phyloP scores from a whole-genome alignment of 2,113 vertebrate species.

The Pseudolaguvia tuberculata region DNA sequence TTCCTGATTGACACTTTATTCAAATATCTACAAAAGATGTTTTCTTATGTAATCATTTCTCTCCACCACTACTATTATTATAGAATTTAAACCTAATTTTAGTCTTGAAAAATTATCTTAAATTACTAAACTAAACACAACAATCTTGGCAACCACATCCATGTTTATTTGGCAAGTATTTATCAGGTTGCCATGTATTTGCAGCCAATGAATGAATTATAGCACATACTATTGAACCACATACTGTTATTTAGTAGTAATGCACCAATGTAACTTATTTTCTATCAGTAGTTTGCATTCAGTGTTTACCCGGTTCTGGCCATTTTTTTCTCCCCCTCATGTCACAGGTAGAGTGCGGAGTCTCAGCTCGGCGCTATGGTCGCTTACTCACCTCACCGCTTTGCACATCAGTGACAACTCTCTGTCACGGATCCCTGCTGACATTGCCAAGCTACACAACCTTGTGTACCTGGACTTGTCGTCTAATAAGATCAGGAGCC shows the following conservation, averaged over 20 bases:
- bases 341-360: conserved; percentile 87
- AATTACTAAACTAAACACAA: too few species aligned
- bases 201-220: neutral
- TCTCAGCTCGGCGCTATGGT: conserved; percentile 92
- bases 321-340: neutral
- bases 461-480: conserved; percentile 96
- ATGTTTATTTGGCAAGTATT: neutral
- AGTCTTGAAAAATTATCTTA: too few species aligned
- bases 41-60: too few species aligned
- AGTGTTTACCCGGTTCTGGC: neutral
- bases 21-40: too few species aligned
- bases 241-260: neutral
- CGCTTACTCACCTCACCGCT: conserved; percentile 94
- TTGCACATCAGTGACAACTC: conserved; percentile 97
- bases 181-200: neutral
- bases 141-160: too few species aligned
- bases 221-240: neutral
- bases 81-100: too few species aligned
- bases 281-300: neutral
- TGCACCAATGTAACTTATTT: too few species aligned
- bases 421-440: conserved; percentile 93
- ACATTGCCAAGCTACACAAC: conserved; percentile 99
- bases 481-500: conserved; percentile 97
- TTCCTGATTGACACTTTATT: too few species aligned
- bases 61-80: too few species aligned